Percentiles rank a stretch among this genome's conserved stretches.
These are phyloP conservation scores for Carassius carassius DNA, from an alignment of 2,113 vertebrate species.

Conservation along the genomic window DNA sequence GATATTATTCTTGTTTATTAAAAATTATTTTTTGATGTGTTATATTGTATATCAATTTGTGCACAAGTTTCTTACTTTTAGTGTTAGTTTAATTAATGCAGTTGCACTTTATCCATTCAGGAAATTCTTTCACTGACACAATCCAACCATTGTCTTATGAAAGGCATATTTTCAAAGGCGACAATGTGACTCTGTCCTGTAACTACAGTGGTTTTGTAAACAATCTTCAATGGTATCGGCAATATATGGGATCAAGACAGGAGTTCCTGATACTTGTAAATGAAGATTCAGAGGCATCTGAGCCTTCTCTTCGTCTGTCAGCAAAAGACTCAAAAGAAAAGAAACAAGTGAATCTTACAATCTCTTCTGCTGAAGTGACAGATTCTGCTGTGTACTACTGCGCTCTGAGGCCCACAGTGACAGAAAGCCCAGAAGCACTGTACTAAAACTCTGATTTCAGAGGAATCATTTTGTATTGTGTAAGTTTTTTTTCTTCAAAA, in stretches of 20 bases:
- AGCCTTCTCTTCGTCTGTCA: background rate
- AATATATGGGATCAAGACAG: background rate
- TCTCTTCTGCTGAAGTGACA: conserved; percentile 21
- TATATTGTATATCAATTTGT: too few relatives aligned
- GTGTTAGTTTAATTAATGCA: background rate
- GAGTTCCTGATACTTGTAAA: conserved; percentile 8
- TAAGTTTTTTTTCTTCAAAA: too few relatives aligned
- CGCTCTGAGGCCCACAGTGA: conserved; percentile 44
- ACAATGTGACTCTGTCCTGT: background rate
- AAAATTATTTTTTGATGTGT: too few relatives aligned
- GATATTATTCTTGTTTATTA: too few relatives aligned
- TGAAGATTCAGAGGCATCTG: background rate
- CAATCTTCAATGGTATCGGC: conserved; percentile 4
- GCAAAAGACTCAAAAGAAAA: background rate
- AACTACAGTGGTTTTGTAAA: background rate
- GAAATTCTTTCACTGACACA: background rate
- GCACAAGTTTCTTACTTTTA: too few relatives aligned
- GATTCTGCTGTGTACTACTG: conserved; percentile 47
- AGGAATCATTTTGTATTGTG: background rate
- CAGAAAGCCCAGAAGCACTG: conserved; percentile 17
- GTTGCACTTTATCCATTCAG: background rate
- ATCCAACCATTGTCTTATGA: background rate
- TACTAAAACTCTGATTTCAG: background rate
- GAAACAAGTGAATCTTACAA: conserved; percentile 22
- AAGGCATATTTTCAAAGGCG: background rate